Evolutionary conservation across 1,140 invertebrate species (phyloP), one percentile per base, ranked within the genome.

Genomic region (Trachymyrmex cornetzi): DNA sequence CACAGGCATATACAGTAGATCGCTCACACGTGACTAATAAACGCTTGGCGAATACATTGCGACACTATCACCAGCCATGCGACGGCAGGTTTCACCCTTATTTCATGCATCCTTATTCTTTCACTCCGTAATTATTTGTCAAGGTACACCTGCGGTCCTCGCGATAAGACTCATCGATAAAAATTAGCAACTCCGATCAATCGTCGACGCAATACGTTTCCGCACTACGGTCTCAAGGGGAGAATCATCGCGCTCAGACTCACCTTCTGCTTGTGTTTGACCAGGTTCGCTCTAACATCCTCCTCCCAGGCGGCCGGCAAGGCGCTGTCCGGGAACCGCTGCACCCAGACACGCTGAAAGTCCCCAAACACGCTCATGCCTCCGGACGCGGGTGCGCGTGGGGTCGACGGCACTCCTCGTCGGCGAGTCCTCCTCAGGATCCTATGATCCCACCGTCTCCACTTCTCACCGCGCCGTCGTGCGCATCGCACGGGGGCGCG

Each of bases 231-330:
- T 12, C 11, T 9, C 38, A 44, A 44, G 38, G 9, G 9, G 38
- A 44, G 38, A 44, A 44, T 44, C 38, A 44, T 44, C 38, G 2
- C 7, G 9, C 3, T 38, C 50, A 66, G 34, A 71, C 19, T 88
- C 89, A 95, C 95, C 96, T 97, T 97, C 93, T 98, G 96, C 96
- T 98, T 98, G 96, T 99, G 98, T 95, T 98, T 98, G 89, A 97
- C 96, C 87, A 99, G 96, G 95, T 98, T 98, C 74, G 97, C 97
- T 92, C 98, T 96, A 88, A 98, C 98, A 96, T 98, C 98, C 95
- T 98, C 98, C 94, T 98, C 98, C 98, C 98, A 98, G 94, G 97
- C 98, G 93, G 97, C 97, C 92, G 98, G 98, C 89, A 98, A 96
- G 90, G 97, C 97, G 96, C 97, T 98, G 93, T 98, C 97, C 86